A percentile compares a stretch with the other conserved stretches of the same genome.
Conservation (phyloP, 2,888 invertebrate species). For the Drepana falcataria region DNA sequence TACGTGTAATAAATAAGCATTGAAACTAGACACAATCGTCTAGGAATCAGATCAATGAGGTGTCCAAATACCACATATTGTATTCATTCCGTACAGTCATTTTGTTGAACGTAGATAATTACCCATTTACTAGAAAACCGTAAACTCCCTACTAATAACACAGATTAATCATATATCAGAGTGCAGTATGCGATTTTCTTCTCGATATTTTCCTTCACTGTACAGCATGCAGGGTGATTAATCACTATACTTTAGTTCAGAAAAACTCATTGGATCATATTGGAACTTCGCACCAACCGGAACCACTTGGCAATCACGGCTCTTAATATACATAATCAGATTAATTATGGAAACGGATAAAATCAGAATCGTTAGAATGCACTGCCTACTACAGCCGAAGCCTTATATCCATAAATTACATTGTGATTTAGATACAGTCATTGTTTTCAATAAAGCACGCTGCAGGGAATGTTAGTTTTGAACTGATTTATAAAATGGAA, state of each 20-base stretch:
- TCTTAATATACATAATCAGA: too few relatives aligned
- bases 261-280: too few relatives aligned
- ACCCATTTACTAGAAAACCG: constrained; percentile 40
- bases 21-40: background rate
- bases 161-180: constrained; percentile 19
- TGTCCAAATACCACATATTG: background rate
- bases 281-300: too few relatives aligned
- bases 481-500: constrained; percentile 29
- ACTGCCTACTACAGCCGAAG: constrained; percentile 23
- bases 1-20: too few relatives aligned
- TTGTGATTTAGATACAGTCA: constrained; percentile 24
- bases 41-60: background rate
- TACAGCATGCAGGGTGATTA: too few relatives aligned
- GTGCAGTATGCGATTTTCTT: too few relatives aligned
- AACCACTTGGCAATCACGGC: too few relatives aligned
- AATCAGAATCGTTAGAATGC: constrained; percentile 23
- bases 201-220: too few relatives aligned
- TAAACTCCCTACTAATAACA: constrained; percentile 37
- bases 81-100: background rate
- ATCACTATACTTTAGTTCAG: too few relatives aligned
- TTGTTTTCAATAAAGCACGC: constrained; percentile 26
- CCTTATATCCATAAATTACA: constrained; percentile 20
- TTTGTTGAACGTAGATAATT: constrained; percentile 30
- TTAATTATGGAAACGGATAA: constrained; percentile 61
- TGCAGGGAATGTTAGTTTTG: constrained; percentile 21